phyloP scores from a whole-genome alignment of 2,888 invertebrate genomes.

The Luffia ferchaultella region DNA sequence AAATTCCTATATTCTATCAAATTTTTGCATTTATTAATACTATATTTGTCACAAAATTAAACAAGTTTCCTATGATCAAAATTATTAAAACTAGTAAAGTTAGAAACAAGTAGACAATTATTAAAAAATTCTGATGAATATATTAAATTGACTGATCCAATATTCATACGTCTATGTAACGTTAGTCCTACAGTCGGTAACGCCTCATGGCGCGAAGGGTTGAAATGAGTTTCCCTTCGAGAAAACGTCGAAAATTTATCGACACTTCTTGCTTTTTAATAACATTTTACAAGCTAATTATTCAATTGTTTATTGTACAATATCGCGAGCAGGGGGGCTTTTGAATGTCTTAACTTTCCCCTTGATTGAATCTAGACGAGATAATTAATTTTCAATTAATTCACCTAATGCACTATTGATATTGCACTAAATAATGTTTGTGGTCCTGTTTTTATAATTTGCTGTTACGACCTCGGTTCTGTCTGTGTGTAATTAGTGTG shows the following conservation, averaged over 20 bases:
- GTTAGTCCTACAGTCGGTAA: too few species aligned
- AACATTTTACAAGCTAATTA: conserved; percentile 35
- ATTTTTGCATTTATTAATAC: too few species aligned
- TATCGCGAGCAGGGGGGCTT: conserved; percentile 26
- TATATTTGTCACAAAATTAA: too few species aligned
- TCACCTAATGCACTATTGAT: not conserved
- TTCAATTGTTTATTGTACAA: conserved; percentile 45
- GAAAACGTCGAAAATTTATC: conserved; percentile 22
- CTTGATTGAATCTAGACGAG: not conserved
- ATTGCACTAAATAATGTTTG: not conserved
- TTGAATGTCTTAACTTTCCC: not conserved
- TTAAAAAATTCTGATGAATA: too few species aligned
- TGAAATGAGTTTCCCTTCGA: not conserved
- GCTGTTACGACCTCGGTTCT: too few species aligned
- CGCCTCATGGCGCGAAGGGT: not conserved
- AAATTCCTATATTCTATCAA: too few species aligned
- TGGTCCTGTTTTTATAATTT: too few species aligned
- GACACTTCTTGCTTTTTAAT: conserved; percentile 30
- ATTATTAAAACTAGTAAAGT: too few species aligned
- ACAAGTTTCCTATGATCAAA: too few species aligned
- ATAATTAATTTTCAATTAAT: not conserved
- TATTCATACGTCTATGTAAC: not conserved
- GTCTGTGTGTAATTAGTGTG: too few species aligned
- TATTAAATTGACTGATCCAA: too few species aligned
- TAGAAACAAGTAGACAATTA: too few species aligned